Base-by-base conservation (phyloP, 2,797 vertebrate genomes). In the Platyrinchus mystaceus region DNA sequence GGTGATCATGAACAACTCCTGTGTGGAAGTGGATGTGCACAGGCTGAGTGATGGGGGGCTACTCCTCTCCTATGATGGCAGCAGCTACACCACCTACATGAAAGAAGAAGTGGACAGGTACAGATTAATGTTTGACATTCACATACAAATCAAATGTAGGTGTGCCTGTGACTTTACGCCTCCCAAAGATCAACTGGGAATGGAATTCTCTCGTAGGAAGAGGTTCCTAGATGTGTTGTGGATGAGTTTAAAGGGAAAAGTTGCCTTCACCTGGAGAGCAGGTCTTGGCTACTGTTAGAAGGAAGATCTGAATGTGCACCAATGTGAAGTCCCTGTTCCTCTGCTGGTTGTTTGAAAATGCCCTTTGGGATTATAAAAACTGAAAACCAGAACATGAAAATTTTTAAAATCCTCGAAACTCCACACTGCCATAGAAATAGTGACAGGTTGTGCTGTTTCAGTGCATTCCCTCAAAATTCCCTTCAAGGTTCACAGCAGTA, bases 61-160 rank as follows among this genome's bases (percentile, higher is more conserved):
- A 70, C 97, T 99, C 82, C 97, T 99, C 27, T 99, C 99, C 50
- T 99, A 99, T 2, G 99, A 99, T 3, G 99, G 99, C 64, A 99
- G 99, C 97, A 99, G 99, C 98, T 99, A 99, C 69, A 99, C 99
- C 46, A 99, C 99, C 3, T 99, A 99, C 98, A 99, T 99, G 99
- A 99, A 99, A 71, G 99, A 99, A 78, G 99, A 99, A 96, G 99
- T 99, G 64, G 99, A 99, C 97, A 98, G 99, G 99, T 27, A 3
- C 53, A 81, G 43, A 21, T 68, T 21, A 4, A 3, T 20, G 5
- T 37, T 77, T 44, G 26, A 28, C 56, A 8, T 26, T 76, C 36
- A 3, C 16, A 14, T 23, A 14, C 21, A 28, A 28, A 20, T 26
- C 78, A 46, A 14, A 70, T 27, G 7, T 6, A 56, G 37, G 24